Base-by-base conservation (phyloP, 2,113 vertebrate species). In the Rostratula benghalensis region DNA sequence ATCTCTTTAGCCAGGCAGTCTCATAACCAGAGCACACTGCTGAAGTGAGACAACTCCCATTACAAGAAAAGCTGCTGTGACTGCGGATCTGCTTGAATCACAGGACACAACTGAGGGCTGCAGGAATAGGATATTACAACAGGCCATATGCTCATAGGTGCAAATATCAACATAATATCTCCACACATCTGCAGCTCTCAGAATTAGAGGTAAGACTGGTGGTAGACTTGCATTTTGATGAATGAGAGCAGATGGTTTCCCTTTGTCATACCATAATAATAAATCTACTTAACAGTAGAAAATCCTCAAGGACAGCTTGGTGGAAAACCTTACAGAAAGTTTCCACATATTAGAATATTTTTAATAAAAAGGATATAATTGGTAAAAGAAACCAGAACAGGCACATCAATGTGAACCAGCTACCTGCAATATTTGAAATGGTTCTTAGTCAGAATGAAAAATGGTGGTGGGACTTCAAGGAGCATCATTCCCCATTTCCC, bases 1-100 rank as follows among this genome's bases (percentile, higher is more conserved):
- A 83, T 87, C 94, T 90, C 93, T 95, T 93, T 96, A 95, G 89
- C 94, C 93, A 95, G 94, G 87, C 70, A 95, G 86, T 37, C 57
- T 63, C 4, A 30, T 6, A 90, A 84, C 45, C 86, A 71, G 81
- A 83, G 86, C 84, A 83, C 81, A 8, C 33, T 71, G 57, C 59
- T 95, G 68, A 70, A 70, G 61, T 50, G 48, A 94, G 89, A 93
- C 57, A 83, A 59, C 82, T 78, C 51, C 76, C 89, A 46, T 75
- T 69, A 54, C 90, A 91, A 77, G 78, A 87, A 92, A 93, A 89
- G 56, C 13, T 28, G 27, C 50, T 95, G 71, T 74, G 35, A 17
- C 27, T 60, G 56, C 9, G 11, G 13, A 59, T 35, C 56, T 57
- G 8, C 21, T 84, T 54, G 45, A 54, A 43, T 64, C 61, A 48